These are phyloP conservation scores for Lacanobia wlatinum DNA, from an alignment of 2,888 invertebrate genomes.

Conservation along the genomic window DNA sequence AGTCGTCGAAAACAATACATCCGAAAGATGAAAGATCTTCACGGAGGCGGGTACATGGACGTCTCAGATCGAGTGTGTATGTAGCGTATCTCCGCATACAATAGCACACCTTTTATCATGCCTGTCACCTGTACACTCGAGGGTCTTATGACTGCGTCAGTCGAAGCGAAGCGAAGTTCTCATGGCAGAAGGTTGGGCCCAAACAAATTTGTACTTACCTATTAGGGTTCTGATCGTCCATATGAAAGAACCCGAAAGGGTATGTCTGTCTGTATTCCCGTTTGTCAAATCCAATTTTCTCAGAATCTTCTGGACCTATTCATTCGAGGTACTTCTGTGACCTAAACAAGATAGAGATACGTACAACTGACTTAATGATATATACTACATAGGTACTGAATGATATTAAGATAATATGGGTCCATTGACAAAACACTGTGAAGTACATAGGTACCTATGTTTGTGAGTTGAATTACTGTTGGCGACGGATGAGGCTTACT, in stretches of 20 bases:
- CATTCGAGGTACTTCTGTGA: no score
- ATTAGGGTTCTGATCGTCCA: no score
- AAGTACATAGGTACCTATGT: background rate
- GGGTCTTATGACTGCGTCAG: background rate
- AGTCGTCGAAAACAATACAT: background rate
- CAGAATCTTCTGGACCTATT: no score
- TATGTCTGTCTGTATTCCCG: no score
- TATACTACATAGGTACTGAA: background rate
- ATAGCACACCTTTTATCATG: background rate
- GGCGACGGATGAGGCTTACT: slow-evolving; percentile 1
- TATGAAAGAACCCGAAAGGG: no score
- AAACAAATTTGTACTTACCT: no score
- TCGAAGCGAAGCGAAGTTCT: background rate
- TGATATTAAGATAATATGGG: background rate
- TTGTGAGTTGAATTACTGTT: slow-evolving; percentile 8
- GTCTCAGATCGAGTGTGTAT: background rate
- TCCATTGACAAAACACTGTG: background rate
- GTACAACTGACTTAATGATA: no score
- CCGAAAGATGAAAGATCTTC: background rate
- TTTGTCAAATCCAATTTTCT: no score
- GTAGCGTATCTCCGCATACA: background rate
- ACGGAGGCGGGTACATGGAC: background rate
- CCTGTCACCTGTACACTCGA: background rate
- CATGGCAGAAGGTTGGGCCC: no score
- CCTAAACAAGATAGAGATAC: no score